Percentiles rank a stretch among this genome's conserved stretches.
Evolutionary conservation across 2,113 vertebrate genomes (phyloP).

Genomic region (Microtus pennsylvanicus): DNA sequence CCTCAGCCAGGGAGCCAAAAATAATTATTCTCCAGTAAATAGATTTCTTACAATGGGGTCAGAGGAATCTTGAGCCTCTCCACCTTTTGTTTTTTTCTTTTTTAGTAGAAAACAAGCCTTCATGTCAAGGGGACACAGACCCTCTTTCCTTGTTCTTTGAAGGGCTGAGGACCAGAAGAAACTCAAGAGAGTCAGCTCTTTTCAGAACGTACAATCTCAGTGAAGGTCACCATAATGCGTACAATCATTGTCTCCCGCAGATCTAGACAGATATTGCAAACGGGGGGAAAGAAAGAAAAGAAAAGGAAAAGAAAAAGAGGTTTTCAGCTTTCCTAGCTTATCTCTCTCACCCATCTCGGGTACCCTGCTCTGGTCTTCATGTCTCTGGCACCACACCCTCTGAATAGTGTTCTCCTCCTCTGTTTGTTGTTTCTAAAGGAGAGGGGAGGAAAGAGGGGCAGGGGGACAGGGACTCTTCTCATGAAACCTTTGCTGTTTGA

Average conservation of each 20-base stretch:
- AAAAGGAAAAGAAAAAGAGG: too few relatives aligned
- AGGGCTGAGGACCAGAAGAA: background rate
- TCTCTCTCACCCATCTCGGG: too few relatives aligned
- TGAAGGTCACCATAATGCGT: background rate
- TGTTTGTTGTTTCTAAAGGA: background rate
- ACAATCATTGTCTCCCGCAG: background rate
- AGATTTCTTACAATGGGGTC: slow-evolving; percentile 34
- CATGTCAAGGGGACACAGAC: background rate
- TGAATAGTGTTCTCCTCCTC: background rate
- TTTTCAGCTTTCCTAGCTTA: background rate
- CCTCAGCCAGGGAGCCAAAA: slow-evolving; percentile 32
- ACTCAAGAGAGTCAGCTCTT: background rate
- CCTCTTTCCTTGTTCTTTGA: background rate
- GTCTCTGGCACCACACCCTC: background rate
- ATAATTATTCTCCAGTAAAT: slow-evolving; percentile 34
- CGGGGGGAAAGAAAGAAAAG: background rate
- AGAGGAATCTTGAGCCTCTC: background rate
- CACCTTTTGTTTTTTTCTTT: background rate
- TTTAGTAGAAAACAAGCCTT: background rate
- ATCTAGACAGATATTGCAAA: background rate
- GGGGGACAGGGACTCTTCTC: background rate
- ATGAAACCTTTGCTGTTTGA: background rate
- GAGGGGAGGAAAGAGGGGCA: background rate
- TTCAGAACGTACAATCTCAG: slow-evolving; percentile 19
- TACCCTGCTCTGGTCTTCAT: background rate